A percentile compares a stretch with the other conserved stretches of the same genome.
Conservation (phyloP, 2,888 invertebrate species). For the Acanthacorydalis orientalis region DNA sequence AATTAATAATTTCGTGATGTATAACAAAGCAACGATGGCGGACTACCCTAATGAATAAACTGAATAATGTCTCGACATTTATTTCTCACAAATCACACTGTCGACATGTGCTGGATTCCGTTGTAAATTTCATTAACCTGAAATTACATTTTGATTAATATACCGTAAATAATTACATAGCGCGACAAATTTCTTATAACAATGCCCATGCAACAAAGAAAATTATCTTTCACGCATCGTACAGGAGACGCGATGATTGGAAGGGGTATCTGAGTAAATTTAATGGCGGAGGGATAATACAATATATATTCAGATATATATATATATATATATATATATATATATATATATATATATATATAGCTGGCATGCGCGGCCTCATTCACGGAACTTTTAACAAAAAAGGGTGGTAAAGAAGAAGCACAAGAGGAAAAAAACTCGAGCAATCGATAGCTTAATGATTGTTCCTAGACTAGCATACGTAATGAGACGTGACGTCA, state of each 20-base stretch:
- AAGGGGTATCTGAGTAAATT: too few relatives aligned
- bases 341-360: not conserved
- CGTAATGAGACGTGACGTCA: constrained; percentile 27
- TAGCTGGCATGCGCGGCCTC: not conserved
- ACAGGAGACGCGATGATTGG: too few relatives aligned
- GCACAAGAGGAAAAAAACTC: constrained; percentile 7
- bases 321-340: too few relatives aligned
- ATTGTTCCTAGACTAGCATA: constrained; percentile 26
- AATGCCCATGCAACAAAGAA: not conserved
- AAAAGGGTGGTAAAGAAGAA: not conserved
- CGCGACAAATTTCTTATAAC: not conserved
- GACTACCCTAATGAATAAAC: too few relatives aligned
- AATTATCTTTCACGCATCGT: not conserved
- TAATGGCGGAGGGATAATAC: too few relatives aligned
- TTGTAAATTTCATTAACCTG: too few relatives aligned
- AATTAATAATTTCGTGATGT: too few relatives aligned
- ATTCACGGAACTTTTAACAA: not conserved
- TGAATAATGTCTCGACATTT: too few relatives aligned
- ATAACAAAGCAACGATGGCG: too few relatives aligned
- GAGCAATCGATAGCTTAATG: constrained; percentile 29
- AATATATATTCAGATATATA: too few relatives aligned
- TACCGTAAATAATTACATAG: not conserved
- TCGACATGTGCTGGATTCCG: too few relatives aligned
- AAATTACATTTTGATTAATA: not conserved
- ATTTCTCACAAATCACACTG: too few relatives aligned